These are phyloP conservation scores for Neosilurus hyrtlii DNA, from an alignment of 2,797 vertebrate species.

Conservation along the genomic window DNA sequence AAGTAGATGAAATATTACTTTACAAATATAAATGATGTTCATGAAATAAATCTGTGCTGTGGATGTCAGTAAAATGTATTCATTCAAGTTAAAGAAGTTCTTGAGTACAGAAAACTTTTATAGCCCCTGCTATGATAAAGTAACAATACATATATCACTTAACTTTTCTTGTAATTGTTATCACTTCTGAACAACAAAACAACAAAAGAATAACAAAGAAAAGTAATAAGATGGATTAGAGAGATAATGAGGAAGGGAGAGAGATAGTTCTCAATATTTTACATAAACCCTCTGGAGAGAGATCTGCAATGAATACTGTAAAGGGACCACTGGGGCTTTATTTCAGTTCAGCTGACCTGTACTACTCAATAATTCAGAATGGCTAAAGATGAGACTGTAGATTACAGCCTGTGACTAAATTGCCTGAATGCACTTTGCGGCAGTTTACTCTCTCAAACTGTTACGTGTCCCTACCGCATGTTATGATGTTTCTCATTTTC, in stretches of 20 bases:
- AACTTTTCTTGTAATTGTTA: not conserved
- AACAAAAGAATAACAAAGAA: constrained; percentile 20
- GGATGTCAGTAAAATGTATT: not conserved
- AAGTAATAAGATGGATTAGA: constrained; percentile 24
- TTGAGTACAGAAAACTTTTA: not conserved
- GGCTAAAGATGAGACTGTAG: constrained; percentile 46
- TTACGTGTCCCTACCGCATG: not conserved
- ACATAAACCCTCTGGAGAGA: constrained; percentile 35
- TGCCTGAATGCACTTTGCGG: constrained; percentile 29
- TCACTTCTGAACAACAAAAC: not conserved
- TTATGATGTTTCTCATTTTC: not conserved
- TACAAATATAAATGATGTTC: not conserved
- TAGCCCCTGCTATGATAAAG: not conserved
- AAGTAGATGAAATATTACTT: not conserved
- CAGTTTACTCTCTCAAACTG: constrained; percentile 8
- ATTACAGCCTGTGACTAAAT: constrained; percentile 41
- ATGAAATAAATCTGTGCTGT: not conserved
- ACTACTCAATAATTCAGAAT: constrained; percentile 40
- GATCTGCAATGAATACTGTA: constrained; percentile 32
- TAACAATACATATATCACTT: not conserved
- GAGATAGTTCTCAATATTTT: constrained; percentile 31
- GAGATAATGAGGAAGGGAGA: constrained; percentile 1
- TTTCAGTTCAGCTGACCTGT: constrained; percentile 44
- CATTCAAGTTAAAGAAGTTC: not conserved
- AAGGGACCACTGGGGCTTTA: constrained; percentile 29